These are phyloP conservation scores for Isotomurus palustris DNA, from an alignment of 2,888 invertebrate species.

Conservation along the genomic window DNA sequence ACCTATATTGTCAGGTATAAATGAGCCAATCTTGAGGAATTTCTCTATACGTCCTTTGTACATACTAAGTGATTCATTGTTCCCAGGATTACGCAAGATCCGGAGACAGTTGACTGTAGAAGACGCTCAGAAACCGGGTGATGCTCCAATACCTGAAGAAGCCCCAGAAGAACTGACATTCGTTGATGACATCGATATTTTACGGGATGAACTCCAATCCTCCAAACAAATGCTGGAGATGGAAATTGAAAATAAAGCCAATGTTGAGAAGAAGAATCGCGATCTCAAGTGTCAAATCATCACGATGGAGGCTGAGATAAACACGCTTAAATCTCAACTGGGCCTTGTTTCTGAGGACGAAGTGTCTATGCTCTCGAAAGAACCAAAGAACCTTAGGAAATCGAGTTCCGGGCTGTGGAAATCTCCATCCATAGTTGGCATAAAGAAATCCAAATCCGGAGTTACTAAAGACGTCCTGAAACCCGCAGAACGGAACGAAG, in stretches of 20 bases:
- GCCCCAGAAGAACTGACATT: constrained; percentile 55
- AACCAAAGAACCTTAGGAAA: constrained; percentile 37
- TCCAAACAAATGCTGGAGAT: constrained; percentile 85
- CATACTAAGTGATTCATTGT: too few relatives aligned
- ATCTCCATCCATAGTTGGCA: constrained; percentile 42
- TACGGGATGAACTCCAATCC: constrained; percentile 83
- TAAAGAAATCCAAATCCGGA: constrained; percentile 44
- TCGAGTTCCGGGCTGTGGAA: constrained; percentile 45
- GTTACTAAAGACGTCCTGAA: constrained; percentile 23
- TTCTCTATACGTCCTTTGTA: not conserved
- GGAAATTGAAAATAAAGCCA: constrained; percentile 79
- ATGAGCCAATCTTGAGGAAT: not conserved
- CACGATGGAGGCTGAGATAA: constrained; percentile 42
- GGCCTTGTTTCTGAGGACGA: constrained; percentile 42
- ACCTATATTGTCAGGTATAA: constrained; percentile 68
- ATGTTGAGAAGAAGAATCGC: constrained; percentile 78
- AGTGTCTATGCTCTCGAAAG: constrained; percentile 34
- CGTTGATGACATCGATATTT: constrained; percentile 85
- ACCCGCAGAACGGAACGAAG: constrained; percentile 55
- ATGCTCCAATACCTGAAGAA: constrained; percentile 55
- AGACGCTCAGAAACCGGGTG: constrained; percentile 57
- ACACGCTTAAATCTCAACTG: constrained; percentile 41
- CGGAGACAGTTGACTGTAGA: constrained; percentile 84
- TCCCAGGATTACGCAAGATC: constrained; percentile 66
- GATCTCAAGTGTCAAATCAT: constrained; percentile 56